Base-by-base conservation (phyloP, 1,140 invertebrate genomes). In the Polypedilum vanderplanki region DNA sequence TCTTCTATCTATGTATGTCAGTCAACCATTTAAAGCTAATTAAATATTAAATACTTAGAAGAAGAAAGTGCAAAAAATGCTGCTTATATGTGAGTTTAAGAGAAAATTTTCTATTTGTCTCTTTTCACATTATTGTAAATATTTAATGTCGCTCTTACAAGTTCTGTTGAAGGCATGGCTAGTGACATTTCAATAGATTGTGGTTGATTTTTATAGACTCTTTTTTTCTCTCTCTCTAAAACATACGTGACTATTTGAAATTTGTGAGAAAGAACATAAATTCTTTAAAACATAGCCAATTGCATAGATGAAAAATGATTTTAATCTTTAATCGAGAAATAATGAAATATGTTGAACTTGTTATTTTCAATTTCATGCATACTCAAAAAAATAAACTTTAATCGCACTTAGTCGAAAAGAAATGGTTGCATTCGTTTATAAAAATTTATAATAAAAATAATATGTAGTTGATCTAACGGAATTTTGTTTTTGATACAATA, bases 61-160 rank as follows among this genome's bases (percentile, higher is more conserved):
- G 46, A 57, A 57, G 46, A 57, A 57, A 57, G 46, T 57, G 46
- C 46, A 57, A 57, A 57, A 57, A 57, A 57, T 57, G 46, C 15
- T 57, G 46, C 46, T 15, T n/a, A n/a, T 57, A 15, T 57, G n/a
- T n/a, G n/a, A n/a, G 46, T n/a, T n/a, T n/a, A 57, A 57, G 46
- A 57, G 46, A 57, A 57, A 57, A 57, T 57, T 15, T 57, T 57
- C 4, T 57, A 4, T 57, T 57, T 57, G 12, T 4, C 41, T 46
- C 15, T 15, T 46, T 46, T 57, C 12, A 57, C 46, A 57, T 57
- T 57, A 57, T 57, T 57, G 46, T 57, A 57, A 57, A 57, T 57
- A 57, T 57, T 57, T 57, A 57, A 57, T 57, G 46, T 57, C 46
- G 15, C 46, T 57, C 12, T 57, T 57, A n/a, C 46, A 12, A 57